Percentiles rank a stretch among this genome's conserved stretches.
Evolutionary conservation across 2,797 vertebrate species (phyloP).

Genomic region (Myotis findleyi): DNA sequence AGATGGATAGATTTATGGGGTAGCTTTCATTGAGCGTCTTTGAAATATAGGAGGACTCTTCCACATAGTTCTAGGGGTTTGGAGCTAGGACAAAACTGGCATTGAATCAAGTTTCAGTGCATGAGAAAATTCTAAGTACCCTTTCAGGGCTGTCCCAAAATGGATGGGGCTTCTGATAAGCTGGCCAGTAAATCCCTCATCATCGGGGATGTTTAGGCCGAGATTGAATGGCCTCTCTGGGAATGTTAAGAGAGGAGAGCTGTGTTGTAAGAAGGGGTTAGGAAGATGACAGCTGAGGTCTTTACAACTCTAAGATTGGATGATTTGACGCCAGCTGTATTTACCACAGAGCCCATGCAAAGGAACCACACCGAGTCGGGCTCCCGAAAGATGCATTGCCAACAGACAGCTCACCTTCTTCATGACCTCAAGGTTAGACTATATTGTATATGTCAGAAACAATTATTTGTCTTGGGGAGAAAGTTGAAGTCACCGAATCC

Average conservation of each 20-base stretch:
- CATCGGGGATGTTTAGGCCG: neutral
- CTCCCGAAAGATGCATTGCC: neutral
- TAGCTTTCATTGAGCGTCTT: constrained; percentile 16
- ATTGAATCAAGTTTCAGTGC: neutral
- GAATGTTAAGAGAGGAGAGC: neutral
- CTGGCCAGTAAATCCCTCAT: neutral
- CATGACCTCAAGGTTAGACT: neutral
- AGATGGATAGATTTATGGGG: neutral
- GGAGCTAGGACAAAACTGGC: neutral
- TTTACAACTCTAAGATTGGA: neutral
- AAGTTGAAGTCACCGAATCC: neutral
- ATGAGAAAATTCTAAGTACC: constrained; percentile 25
- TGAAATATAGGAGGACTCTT: neutral
- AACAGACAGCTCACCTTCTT: neutral
- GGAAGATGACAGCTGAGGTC: neutral
- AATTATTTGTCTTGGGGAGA: neutral
- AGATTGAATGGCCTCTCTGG: neutral
- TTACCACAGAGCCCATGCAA: neutral
- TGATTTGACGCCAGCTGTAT: neutral
- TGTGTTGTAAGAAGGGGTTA: neutral
- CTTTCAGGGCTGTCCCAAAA: neutral
- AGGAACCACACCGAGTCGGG: neutral
- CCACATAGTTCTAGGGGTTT: neutral
- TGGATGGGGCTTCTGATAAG: neutral
- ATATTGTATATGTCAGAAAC: neutral